These are phyloP conservation scores for Fistularia tabacaria DNA, from an alignment of 2,797 vertebrate species.

Conservation along the genomic window DNA sequence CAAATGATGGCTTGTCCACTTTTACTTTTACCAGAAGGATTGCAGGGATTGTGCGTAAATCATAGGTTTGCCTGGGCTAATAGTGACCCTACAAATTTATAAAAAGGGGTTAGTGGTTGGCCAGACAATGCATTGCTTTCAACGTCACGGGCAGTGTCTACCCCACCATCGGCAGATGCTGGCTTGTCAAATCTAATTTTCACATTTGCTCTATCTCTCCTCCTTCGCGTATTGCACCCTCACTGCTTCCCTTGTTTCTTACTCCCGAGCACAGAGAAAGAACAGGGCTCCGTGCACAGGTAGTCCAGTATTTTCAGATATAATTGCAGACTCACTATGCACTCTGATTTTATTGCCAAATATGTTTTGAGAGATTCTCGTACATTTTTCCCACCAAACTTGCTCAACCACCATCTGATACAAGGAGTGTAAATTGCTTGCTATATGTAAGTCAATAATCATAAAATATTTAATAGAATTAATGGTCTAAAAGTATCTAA, in stretches of 20 bases:
- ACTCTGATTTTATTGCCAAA: neutral
- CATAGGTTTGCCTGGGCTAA: no score
- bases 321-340: constrained; percentile 22
- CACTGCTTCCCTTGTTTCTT: constrained; percentile 7
- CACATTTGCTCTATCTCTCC: neutral
- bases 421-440: no score
- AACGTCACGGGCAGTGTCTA: constrained; percentile 1
- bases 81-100: neutral
- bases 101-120: neutral
- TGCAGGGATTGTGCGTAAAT: no score
- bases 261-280: neutral
- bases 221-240: constrained; percentile 1
- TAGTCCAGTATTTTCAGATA: constrained; percentile 18
- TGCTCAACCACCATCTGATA: no score
- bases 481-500: no score
- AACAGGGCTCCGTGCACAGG: neutral
- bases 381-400: no score
- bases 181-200: constrained; percentile 29
- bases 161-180: constrained; percentile 2
- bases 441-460: no score
- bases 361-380: no score
- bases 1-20: no score
- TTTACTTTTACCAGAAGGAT: no score
- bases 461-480: no score
- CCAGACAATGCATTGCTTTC: neutral